These are phyloP conservation scores for Calephelis virginiensis DNA, from an alignment of 1,140 invertebrate species.

Conservation along the genomic window DNA sequence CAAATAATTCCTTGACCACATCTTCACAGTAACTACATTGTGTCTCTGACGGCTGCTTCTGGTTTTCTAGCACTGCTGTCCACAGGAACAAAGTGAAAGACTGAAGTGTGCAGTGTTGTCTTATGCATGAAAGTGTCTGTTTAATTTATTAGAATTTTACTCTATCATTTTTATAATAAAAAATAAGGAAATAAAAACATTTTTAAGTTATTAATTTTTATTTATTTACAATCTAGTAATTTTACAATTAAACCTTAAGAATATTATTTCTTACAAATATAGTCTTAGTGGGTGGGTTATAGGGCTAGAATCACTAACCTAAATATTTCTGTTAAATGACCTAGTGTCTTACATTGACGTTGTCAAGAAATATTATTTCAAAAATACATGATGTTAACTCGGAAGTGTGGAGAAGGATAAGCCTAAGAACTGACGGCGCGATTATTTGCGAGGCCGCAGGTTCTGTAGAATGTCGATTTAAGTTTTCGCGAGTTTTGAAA, in stretches of 20 bases:
- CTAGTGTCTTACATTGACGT: no score
- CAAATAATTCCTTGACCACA: conserved; percentile 63
- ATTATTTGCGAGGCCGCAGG: no score
- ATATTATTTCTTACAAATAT: neutral
- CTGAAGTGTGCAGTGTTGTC: conserved; percentile 31
- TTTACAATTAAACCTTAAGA: conserved; percentile 1
- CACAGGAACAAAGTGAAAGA: conserved; percentile 82
- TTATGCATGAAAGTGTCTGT: conserved; percentile 3
- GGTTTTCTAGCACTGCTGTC: conserved; percentile 94
- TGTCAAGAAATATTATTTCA: no score
- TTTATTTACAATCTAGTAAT: conserved; percentile 18
- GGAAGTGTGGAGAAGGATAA: no score
- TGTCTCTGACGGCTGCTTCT: conserved; percentile 91
- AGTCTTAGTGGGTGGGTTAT: neutral
- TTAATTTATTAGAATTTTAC: conserved; percentile 24
- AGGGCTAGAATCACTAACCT: neutral
- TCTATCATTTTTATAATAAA: conserved; percentile 18
- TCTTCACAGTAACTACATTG: conserved; percentile 88
- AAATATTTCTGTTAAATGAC: neutral
- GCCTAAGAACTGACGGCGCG: no score
- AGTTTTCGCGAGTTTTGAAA: no score
- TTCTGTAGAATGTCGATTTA: no score
- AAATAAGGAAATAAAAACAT: conserved; percentile 19
- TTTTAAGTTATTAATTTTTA: neutral
- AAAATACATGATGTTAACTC: no score